Evolutionary conservation across 2,797 vertebrate species (phyloP).

Genomic region (Pitangus sulphuratus): DNA sequence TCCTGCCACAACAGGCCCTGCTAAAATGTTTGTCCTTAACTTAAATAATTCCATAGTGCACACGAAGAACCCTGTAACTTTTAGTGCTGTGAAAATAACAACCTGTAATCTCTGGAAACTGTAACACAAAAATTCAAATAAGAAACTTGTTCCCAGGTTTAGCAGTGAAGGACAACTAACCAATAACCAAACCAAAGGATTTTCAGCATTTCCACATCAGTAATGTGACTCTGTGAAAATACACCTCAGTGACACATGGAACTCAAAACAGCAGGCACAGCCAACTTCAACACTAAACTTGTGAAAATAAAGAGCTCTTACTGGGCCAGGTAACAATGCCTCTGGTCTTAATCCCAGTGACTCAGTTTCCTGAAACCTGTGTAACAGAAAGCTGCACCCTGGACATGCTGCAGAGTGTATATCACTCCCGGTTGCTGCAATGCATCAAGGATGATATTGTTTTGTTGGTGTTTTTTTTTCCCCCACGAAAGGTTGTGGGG

Average conservation of each 20-base stretch:
- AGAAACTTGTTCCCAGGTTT: neutral
- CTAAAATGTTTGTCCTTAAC: neutral
- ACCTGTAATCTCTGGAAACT: neutral
- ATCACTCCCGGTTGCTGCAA: neutral
- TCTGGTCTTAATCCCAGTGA: neutral
- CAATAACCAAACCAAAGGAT: neutral
- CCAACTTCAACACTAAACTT: neutral
- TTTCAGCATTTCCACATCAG: neutral
- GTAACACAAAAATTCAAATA: neutral
- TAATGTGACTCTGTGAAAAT: neutral
- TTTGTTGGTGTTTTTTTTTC: neutral
- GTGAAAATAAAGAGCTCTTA: neutral
- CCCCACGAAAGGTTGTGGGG: neutral
- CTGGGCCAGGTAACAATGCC: neutral
- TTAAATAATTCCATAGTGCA: neutral
- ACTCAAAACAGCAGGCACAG: neutral
- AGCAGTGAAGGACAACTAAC: neutral
- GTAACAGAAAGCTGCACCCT: neutral
- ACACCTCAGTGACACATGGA: neutral
- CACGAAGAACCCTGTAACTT: neutral
- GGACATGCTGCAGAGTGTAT: neutral
- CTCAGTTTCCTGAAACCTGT: slow-evolving; percentile 8
- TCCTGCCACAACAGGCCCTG: neutral
- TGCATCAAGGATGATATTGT: neutral
- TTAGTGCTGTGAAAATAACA: neutral